These are phyloP conservation scores for Myopa testacea DNA, from an alignment of 2,888 invertebrate species.

Conservation along the genomic window DNA sequence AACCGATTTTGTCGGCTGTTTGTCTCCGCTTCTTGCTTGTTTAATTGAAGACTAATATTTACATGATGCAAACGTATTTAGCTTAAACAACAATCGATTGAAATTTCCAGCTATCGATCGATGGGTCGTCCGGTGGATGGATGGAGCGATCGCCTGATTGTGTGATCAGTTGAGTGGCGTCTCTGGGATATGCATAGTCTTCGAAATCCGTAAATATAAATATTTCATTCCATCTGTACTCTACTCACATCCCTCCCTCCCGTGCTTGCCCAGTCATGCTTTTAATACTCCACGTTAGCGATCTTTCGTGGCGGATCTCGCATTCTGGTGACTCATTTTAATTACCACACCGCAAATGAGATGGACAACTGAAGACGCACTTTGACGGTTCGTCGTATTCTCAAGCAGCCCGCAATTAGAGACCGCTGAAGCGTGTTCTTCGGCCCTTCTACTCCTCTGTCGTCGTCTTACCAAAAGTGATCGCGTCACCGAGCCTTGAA, in stretches of 20 bases:
- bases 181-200: background rate
- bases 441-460: background rate
- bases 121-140: slow-evolving; percentile 28
- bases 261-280: background rate
- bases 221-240: background rate
- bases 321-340: slow-evolving; percentile 25
- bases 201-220: background rate
- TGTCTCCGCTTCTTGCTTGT: slow-evolving; percentile 46
- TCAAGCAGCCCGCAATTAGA: slow-evolving; percentile 56
- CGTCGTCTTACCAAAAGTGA: background rate
- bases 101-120: slow-evolving; percentile 31
- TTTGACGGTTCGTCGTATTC: slow-evolving; percentile 18
- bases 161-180: background rate
- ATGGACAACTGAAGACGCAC: slow-evolving; percentile 14
- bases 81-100: slow-evolving; percentile 60
- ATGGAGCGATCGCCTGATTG: background rate
- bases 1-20: background rate
- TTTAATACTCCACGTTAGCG: too few species aligned
- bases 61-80: slow-evolving; percentile 56
- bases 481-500: slow-evolving; percentile 7
- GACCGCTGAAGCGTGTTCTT: slow-evolving; percentile 58
- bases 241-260: background rate
- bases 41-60: slow-evolving; percentile 63
- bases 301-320: background rate
- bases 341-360: slow-evolving; percentile 11